These are phyloP conservation scores for Ectropis grisescens DNA, from an alignment of 1,140 invertebrate species.

Conservation along the genomic window DNA sequence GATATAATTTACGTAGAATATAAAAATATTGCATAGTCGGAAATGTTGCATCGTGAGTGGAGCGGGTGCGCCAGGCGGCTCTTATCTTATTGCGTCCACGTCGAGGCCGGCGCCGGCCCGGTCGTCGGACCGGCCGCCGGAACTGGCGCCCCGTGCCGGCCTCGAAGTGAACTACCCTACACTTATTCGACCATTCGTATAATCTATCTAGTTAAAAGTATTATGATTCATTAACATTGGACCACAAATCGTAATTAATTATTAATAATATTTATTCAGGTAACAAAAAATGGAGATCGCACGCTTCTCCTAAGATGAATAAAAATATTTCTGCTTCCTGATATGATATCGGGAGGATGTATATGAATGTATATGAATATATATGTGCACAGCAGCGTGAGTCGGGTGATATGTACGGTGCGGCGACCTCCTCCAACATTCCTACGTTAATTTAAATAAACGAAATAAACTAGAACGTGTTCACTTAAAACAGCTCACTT, in stretches of 20 bases:
- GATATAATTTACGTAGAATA: constrained; percentile 43
- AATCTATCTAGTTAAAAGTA: constrained; percentile 63
- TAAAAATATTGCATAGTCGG: constrained; percentile 45
- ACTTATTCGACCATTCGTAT: constrained; percentile 36
- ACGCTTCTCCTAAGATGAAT: constrained; percentile 14
- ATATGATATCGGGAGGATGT: constrained; percentile 25
- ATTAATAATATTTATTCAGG: constrained; percentile 67
- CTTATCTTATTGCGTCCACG: no score
- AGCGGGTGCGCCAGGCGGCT: constrained; percentile 11
- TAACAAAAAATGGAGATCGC: constrained; percentile 61
- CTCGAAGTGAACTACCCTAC: constrained; percentile 40
- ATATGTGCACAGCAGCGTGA: constrained; percentile 8
- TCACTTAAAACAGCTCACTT: constrained; percentile 53
- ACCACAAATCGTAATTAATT: constrained; percentile 67
- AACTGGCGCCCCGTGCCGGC: no score
- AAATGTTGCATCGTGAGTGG: constrained; percentile 3
- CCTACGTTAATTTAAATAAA: constrained; percentile 61
- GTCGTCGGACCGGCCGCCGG: no score
- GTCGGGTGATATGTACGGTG: constrained; percentile 44
- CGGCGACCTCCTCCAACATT: constrained; percentile 41
- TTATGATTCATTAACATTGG: constrained; percentile 67
- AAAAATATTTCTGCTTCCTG: constrained; percentile 15
- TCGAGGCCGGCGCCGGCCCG: no score
- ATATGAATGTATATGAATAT: constrained; percentile 21
- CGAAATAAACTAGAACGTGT: constrained; percentile 60